Percentiles rank a stretch among this genome's conserved stretches.
These are phyloP conservation scores for Cricetomys ansorgei DNA, from an alignment of 2,113 vertebrate species.

Conservation along the genomic window DNA sequence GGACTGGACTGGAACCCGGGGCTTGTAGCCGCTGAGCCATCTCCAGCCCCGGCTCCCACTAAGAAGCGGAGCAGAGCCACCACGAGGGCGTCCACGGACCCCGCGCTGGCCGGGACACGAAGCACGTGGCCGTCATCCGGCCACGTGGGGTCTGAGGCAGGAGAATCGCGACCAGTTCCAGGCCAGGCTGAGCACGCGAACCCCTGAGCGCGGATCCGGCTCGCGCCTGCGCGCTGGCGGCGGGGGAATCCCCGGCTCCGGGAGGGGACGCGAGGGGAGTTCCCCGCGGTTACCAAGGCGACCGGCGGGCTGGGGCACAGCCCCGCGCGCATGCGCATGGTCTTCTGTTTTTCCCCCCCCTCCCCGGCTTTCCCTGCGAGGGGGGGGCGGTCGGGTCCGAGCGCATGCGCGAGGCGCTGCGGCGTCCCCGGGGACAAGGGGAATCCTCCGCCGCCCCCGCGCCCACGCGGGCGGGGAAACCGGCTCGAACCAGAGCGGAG, in stretches of 20 bases:
- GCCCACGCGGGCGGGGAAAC: slow-evolving; percentile 62
- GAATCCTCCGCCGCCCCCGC: slow-evolving; percentile 71
- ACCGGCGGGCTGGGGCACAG: neutral
- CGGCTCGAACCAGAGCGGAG: slow-evolving; percentile 70
- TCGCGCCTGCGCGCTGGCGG: slow-evolving; percentile 44
- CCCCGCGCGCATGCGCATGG: slow-evolving; percentile 29
- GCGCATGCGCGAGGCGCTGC: slow-evolving; percentile 58
- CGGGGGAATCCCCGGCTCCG: slow-evolving; percentile 69
- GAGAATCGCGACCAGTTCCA: neutral
- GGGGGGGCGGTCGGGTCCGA: neutral
- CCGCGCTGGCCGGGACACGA: too few species aligned
- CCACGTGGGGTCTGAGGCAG: neutral
- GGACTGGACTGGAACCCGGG: too few species aligned
- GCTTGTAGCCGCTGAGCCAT: too few species aligned
- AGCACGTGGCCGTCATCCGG: neutral
- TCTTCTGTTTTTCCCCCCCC: neutral
- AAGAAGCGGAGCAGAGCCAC: too few species aligned
- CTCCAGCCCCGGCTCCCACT: too few species aligned
- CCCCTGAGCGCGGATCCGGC: too few species aligned
- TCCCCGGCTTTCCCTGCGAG: slow-evolving; percentile 56
- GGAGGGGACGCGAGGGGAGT: slow-evolving; percentile 15
- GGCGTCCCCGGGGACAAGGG: neutral
- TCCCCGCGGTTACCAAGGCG: slow-evolving; percentile 51
- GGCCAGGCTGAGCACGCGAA: neutral
- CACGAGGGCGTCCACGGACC: too few species aligned